Evolutionary conservation across 1,140 invertebrate genomes (phyloP), one percentile per base, ranked within the genome.

Genomic region (Lineus longissimus): DNA sequence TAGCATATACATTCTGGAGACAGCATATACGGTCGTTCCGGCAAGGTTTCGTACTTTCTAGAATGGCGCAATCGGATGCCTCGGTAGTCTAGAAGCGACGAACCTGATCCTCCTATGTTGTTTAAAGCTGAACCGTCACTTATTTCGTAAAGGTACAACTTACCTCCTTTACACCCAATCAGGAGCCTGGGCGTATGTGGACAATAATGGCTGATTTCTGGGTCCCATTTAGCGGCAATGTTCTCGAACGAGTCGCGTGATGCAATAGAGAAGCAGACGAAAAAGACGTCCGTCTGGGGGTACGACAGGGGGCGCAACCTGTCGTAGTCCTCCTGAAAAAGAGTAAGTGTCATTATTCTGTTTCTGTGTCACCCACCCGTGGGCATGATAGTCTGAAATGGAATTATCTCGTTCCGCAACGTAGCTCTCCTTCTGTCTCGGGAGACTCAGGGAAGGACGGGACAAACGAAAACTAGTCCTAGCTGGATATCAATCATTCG

Each of bases 41-140:
- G n/a, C n/a, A n/a, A n/a, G n/a, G n/a, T n/a, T n/a, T n/a, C n/a
- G 94, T 93, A 80, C 97, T 94, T 76, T 97, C 94, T 73, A 94
- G 88, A 36, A 98, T 86, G 86, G 97, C 95, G 47, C 82, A 70
- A 67, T 84, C 86, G 29, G 83, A 86, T 55, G 11, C 23, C 13
- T 13, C 54, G 11, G 23, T 55, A 13, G 23, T 13, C 11, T 17
- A 17, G 15, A 55, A 43, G 11, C 19, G 19, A n/a, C n/a, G n/a
- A n/a, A n/a, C n/a, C n/a, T n/a, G n/a, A n/a, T n/a, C n/a, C n/a
- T n/a, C n/a, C n/a, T n/a, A n/a, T n/a, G n/a, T n/a, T n/a, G n/a
- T 36, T 36, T 36, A 36, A 36, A 36, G 33, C 33, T 36, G 33
- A 7, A 36, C 33, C 15, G 33, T 36, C 15, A 15, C 15, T 15